Evolutionary conservation across 2,113 vertebrate genomes (phyloP).

Genomic region (Cheirogaleus medius): DNA sequence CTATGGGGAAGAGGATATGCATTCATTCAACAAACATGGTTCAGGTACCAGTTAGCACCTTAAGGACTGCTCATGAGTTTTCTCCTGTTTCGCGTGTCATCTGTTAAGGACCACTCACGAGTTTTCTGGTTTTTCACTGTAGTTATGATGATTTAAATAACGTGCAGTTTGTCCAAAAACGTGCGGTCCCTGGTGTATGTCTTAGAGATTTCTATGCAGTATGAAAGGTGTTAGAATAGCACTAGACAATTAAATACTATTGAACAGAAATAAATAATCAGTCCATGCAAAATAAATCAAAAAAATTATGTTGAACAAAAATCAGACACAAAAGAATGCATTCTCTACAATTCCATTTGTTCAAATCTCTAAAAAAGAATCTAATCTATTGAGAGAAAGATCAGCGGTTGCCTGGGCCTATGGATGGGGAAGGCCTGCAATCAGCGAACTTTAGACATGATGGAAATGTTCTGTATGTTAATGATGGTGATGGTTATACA

Average conservation of each 20-base stretch:
- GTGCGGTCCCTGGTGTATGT: no score
- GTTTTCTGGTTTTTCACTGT: no score
- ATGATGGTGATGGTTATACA: neutral
- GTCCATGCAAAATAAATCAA: neutral
- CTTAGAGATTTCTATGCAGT: no score
- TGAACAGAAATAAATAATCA: neutral
- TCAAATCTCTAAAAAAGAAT: neutral
- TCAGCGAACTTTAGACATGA: neutral
- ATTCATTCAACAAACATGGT: neutral
- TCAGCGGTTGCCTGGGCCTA: neutral
- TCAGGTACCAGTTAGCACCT: neutral
- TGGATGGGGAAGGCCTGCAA: neutral
- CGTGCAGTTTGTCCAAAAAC: no score
- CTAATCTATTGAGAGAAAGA: neutral
- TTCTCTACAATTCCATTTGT: neutral
- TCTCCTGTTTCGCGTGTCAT: no score
- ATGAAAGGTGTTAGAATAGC: no score
- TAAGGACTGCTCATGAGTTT: no score
- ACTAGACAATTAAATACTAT: neutral
- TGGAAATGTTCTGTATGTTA: neutral
- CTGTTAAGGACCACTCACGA: no score
- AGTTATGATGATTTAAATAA: no score
- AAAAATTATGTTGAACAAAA: neutral
- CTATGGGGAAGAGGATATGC: neutral
- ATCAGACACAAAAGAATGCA: neutral